Percentiles rank a stretch among this genome's conserved stretches.
These are phyloP conservation scores for Cuniculus paca DNA, from an alignment of 2,797 vertebrate genomes.

Conservation along the genomic window DNA sequence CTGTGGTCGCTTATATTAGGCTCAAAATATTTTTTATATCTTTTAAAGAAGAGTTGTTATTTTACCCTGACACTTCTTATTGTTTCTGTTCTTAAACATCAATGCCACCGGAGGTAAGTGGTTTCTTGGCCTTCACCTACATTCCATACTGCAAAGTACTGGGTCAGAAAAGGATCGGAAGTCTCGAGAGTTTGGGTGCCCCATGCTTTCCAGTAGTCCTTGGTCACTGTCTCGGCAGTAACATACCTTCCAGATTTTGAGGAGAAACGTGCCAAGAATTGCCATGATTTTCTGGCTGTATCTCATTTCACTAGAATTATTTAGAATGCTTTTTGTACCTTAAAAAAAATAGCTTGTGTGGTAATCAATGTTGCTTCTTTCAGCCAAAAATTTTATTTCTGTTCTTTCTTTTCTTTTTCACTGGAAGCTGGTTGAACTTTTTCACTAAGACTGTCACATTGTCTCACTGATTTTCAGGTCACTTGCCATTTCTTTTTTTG, in stretches of 20 bases:
- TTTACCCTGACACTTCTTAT: background rate
- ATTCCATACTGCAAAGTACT: background rate
- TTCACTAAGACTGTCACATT: slow-evolving; percentile 21
- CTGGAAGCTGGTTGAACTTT: slow-evolving; percentile 61
- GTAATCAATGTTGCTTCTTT: slow-evolving; percentile 1
- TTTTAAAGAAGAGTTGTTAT: background rate
- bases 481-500: slow-evolving; percentile 74
- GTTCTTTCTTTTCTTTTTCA: background rate
- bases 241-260: background rate
- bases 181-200: fast-evolving
- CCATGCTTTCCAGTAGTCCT: background rate
- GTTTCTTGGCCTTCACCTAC: background rate
- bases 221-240: background rate
- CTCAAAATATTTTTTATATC: background rate
- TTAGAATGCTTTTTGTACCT: slow-evolving; percentile 22
- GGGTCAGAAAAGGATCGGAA: background rate
- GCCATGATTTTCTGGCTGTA: background rate
- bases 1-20: background rate
- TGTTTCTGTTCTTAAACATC: background rate
- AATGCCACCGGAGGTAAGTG: background rate
- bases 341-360: background rate
- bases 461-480: slow-evolving; percentile 85
- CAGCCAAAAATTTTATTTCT: slow-evolving; percentile 31
- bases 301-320: slow-evolving; percentile 29
- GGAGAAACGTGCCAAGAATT: background rate